A percentile compares a stretch with the other conserved stretches of the same genome.
Conservation (phyloP, 2,113 vertebrate genomes). For the Empidonax alnorum region DNA sequence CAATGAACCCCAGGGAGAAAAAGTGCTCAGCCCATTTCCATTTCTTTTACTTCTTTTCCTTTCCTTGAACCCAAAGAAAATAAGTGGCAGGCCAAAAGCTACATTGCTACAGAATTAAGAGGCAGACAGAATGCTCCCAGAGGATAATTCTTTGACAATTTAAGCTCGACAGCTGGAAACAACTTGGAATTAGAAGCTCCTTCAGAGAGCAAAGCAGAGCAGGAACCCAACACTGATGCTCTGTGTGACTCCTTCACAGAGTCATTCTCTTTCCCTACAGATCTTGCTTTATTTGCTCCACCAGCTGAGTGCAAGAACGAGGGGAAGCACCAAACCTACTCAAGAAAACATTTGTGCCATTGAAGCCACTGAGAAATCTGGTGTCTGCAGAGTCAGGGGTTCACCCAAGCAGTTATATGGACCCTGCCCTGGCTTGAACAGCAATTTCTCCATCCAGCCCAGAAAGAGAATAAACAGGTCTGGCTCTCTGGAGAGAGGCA, state of each 20-base stretch:
- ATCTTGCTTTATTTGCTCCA: not conserved
- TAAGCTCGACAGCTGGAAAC: not conserved
- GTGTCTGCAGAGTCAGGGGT: not conserved
- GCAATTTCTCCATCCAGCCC: not conserved
- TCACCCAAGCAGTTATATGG: not conserved
- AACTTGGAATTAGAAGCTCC: not conserved
- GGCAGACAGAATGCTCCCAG: accelerated
- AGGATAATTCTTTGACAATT: not conserved
- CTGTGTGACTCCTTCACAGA: not conserved
- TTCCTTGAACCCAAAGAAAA: not conserved
- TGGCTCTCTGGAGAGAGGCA: not conserved
- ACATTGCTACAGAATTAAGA: not conserved
- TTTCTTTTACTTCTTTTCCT: not conserved
- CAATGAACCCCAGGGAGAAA: not conserved
- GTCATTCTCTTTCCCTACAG: not conserved
- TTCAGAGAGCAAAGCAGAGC: not conserved
- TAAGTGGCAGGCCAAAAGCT: not conserved
- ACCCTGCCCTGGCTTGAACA: not conserved
- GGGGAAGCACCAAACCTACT: not conserved
- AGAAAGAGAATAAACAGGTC: not conserved
- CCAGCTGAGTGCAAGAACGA: not conserved
- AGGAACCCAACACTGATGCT: not conserved
- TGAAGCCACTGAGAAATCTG: not conserved
- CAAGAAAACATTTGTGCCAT: not conserved
- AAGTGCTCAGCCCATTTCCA: not conserved